Evolutionary conservation across 2,797 vertebrate genomes (phyloP).

Genomic region (Graptemys geographica): DNA sequence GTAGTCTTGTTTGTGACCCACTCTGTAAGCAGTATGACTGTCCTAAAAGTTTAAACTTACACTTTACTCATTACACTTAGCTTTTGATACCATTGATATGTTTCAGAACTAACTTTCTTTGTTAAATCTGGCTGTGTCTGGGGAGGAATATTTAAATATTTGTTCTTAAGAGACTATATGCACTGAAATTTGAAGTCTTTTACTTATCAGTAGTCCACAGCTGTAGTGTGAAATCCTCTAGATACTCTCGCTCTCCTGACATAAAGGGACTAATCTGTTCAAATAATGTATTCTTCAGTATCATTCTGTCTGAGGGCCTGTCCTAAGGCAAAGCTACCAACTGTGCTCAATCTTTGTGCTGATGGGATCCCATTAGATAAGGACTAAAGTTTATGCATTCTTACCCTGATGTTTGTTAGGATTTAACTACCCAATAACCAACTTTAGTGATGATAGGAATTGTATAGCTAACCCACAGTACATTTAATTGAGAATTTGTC

Average conservation of each 20-base stretch:
- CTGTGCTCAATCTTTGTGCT: slow-evolving; percentile 1
- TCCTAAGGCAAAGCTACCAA: neutral
- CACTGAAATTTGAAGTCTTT: slow-evolving; percentile 28
- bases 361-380: neutral
- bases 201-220: slow-evolving; percentile 47
- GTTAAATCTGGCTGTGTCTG: slow-evolving; percentile 10
- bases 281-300: neutral
- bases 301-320: neutral
- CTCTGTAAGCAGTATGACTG: neutral
- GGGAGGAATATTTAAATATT: slow-evolving; percentile 4
- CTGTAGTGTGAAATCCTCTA: slow-evolving; percentile 2
- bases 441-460: neutral
- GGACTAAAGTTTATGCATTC: slow-evolving; percentile 30
- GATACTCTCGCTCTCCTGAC: neutral
- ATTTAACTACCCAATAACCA: neutral
- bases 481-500: neutral
- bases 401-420: slow-evolving; percentile 30
- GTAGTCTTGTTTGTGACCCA: neutral
- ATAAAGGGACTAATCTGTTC: neutral
- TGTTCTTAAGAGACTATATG: neutral
- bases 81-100: slow-evolving; percentile 18
- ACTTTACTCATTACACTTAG: slow-evolving; percentile 12
- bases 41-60: neutral
- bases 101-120: slow-evolving; percentile 28
- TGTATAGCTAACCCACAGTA: neutral